These are phyloP conservation scores for Fundulus diaphanus DNA, from an alignment of 2,797 vertebrate species.

Conservation along the genomic window DNA sequence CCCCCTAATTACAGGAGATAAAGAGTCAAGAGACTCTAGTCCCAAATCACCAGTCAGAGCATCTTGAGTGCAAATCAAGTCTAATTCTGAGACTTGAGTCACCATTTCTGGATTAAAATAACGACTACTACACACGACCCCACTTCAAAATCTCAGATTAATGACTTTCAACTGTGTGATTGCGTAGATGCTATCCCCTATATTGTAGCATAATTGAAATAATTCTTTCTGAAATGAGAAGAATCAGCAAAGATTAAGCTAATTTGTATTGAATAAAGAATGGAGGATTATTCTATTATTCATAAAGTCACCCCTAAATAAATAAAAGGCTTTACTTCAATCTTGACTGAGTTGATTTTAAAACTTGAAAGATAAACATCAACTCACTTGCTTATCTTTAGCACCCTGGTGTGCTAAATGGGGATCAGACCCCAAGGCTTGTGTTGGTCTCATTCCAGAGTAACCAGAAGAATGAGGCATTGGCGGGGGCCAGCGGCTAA, in stretches of 20 bases:
- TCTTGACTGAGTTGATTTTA: not conserved
- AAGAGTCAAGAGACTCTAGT: too few relatives aligned
- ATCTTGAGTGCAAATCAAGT: not conserved
- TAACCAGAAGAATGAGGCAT: constrained; percentile 57
- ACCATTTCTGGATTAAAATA: not conserved
- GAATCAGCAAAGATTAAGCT: not conserved
- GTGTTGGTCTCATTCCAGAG: constrained; percentile 58
- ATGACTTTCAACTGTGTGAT: not conserved
- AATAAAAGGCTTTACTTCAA: not conserved
- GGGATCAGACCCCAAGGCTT: constrained; percentile 17
- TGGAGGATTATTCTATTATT: not conserved
- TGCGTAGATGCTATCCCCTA: not conserved
- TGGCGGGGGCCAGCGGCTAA: constrained; percentile 35
- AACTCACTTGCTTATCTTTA: constrained; percentile 19
- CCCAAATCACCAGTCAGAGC: not conserved
- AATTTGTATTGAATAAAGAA: not conserved
- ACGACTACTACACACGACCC: not conserved
- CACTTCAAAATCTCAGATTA: not conserved
- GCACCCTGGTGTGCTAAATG: constrained; percentile 14
- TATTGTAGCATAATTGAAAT: not conserved
- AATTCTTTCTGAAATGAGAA: not conserved
- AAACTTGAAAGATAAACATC: not conserved
- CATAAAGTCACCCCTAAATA: not conserved
- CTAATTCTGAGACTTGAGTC: not conserved
- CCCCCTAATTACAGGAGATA: not conserved